These are phyloP conservation scores for Brachyptera putata DNA, from an alignment of 2,888 invertebrate species.

Conservation along the genomic window DNA sequence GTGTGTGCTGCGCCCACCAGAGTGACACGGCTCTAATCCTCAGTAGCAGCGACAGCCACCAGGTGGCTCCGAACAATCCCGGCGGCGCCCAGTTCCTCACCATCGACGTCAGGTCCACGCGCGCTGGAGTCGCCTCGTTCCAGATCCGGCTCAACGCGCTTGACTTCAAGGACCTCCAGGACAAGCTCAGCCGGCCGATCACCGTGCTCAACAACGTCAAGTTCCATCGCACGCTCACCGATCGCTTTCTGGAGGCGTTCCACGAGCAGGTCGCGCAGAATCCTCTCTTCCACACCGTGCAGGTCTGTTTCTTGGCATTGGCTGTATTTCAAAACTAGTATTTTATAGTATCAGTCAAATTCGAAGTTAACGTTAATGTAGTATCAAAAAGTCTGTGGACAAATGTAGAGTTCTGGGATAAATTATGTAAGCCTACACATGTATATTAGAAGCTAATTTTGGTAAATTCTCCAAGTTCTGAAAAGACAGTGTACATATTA, in stretches of 20 bases:
- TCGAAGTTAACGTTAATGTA: no score
- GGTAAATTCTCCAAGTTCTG: no score
- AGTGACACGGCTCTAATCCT: slow-evolving; percentile 71
- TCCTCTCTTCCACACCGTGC: slow-evolving; percentile 54
- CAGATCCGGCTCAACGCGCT: slow-evolving; percentile 68
- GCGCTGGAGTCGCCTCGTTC: slow-evolving; percentile 57
- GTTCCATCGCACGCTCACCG: slow-evolving; percentile 72
- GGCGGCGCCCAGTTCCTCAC: slow-evolving; percentile 77
- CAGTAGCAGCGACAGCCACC: slow-evolving; percentile 50
- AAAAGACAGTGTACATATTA: no score
- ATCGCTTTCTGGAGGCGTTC: slow-evolving; percentile 81
- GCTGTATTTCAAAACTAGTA: no score
- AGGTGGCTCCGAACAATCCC: slow-evolving; percentile 41
- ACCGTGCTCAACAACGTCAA: slow-evolving; percentile 63
- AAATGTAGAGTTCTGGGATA: no score
- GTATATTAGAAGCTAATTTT: no score
- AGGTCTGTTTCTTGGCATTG: no score
- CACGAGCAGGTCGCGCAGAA: slow-evolving; percentile 68
- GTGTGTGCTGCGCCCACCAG: slow-evolving; percentile 71
- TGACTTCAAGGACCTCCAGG: slow-evolving; percentile 73
- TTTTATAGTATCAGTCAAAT: no score
- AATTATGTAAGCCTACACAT: no score
- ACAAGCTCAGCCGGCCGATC: slow-evolving; percentile 64
- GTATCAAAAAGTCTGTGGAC: no score
- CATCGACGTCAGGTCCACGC: slow-evolving; percentile 66